Percentiles rank a stretch among this genome's conserved stretches.
Conservation (phyloP, 1,140 invertebrate species). For the Nilaparvata lugens region DNA sequence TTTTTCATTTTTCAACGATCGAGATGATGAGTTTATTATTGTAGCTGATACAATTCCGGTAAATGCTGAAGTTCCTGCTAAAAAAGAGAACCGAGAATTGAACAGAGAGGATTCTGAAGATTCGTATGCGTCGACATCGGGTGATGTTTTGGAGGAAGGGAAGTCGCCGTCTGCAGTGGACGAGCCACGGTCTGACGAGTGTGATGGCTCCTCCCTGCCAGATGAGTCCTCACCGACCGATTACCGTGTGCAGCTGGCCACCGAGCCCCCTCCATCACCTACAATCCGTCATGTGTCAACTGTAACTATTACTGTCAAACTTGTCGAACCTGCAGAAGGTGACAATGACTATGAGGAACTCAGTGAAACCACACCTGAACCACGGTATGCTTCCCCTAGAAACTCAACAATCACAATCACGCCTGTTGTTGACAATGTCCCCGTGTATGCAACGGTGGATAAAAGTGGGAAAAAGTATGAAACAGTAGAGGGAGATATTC, state of each 20-base stretch:
- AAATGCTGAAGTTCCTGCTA: not conserved
- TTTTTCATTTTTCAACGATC: slow-evolving; percentile 13
- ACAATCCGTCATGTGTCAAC: slow-evolving; percentile 7
- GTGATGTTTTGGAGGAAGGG: not conserved
- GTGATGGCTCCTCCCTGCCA: not conserved
- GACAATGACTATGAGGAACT: slow-evolving; percentile 15
- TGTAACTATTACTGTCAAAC: slow-evolving; percentile 8
- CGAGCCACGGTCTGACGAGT: not conserved
- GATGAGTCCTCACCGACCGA: not conserved
- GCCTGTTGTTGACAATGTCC: not conserved
- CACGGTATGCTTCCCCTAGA: slow-evolving; percentile 1
- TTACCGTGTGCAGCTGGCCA: slow-evolving; percentile 2
- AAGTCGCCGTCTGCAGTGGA: not conserved
- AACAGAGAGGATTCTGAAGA: not conserved
- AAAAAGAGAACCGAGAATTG: not conserved
- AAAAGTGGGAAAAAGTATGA: slow-evolving; percentile 3
- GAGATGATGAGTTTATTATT: slow-evolving; percentile 11
- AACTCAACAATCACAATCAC: not conserved
- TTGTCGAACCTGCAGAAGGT: not conserved
- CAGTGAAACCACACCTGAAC: slow-evolving; percentile 7
- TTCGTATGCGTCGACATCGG: not conserved
- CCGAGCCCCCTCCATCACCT: not conserved
- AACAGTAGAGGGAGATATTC: not conserved
- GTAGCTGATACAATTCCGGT: slow-evolving; percentile 6
- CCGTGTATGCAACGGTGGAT: slow-evolving; percentile 5